Percentiles rank a stretch among this genome's conserved stretches.
phyloP scores from a whole-genome alignment of 2,797 vertebrate genomes.

The Sciurus carolinensis region DNA sequence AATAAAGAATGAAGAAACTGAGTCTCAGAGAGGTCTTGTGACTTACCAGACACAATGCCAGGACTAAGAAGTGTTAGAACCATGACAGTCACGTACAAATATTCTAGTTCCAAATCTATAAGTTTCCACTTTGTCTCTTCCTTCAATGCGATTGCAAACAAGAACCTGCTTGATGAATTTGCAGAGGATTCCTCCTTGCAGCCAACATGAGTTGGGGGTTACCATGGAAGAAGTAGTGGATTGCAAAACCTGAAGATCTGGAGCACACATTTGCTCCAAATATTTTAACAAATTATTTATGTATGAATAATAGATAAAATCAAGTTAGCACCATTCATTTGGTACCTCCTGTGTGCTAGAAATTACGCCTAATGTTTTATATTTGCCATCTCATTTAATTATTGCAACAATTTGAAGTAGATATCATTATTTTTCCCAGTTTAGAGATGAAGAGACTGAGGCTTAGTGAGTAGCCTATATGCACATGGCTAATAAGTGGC shows the following conservation, averaged over 20 bases:
- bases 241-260: neutral
- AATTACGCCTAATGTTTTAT: neutral
- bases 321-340: neutral
- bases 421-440: neutral
- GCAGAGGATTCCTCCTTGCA: neutral
- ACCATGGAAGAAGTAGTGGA: neutral
- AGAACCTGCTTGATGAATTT: neutral
- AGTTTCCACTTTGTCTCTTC: neutral
- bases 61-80: neutral
- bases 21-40: neutral
- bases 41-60: neutral
- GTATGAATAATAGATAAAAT: neutral
- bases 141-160: neutral
- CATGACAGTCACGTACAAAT: neutral
- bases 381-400: neutral
- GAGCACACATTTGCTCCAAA: neutral
- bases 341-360: neutral
- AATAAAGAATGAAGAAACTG: neutral
- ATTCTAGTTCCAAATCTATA: neutral
- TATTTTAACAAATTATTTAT: neutral
- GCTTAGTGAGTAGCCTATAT: neutral
- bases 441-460: neutral
- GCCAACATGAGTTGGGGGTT: neutral
- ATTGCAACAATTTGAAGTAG: neutral
- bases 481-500: neutral